Percentiles rank a stretch among this genome's conserved stretches.
Conservation (phyloP, 2,797 vertebrate species). For the Thamnophis elegans region DNA sequence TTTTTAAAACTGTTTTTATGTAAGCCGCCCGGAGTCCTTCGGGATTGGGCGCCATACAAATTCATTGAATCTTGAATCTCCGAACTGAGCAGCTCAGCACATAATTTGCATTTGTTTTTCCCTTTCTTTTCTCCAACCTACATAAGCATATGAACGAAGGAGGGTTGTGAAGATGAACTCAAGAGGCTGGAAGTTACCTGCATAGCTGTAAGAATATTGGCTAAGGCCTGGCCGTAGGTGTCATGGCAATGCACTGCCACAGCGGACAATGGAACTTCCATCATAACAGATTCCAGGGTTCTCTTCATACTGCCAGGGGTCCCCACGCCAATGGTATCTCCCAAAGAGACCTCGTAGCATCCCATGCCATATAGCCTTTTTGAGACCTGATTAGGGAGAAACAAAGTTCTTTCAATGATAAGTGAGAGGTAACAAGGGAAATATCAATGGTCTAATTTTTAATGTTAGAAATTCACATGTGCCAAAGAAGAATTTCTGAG, state of each 20-base stretch:
- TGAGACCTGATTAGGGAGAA: constrained; percentile 78
- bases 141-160: not conserved
- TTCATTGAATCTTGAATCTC: too few species aligned
- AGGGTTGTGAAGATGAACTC: not conserved
- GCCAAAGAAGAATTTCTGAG: not conserved
- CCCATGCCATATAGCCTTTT: constrained; percentile 88
- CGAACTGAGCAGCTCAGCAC: not conserved
- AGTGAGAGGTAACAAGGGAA: not conserved
- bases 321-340: constrained; percentile 89
- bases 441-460: not conserved
- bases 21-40: too few species aligned
- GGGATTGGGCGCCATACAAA: too few species aligned
- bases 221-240: constrained; percentile 92
- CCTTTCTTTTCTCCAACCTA: not conserved
- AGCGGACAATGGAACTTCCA: constrained; percentile 82
- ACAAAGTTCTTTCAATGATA: not conserved
- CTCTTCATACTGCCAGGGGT: constrained; percentile 87
- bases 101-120: not conserved
- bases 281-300: constrained; percentile 87
- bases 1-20: too few species aligned
- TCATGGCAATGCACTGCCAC: constrained; percentile 94
- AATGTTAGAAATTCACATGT: constrained; percentile 1
- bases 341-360: constrained; percentile 93
- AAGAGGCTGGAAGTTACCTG: constrained; percentile 77
- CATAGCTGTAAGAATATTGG: constrained; percentile 91